A percentile compares a stretch with the other conserved stretches of the same genome.
Conservation (phyloP, 1,140 invertebrate genomes). For the Latrodectus geometricus region DNA sequence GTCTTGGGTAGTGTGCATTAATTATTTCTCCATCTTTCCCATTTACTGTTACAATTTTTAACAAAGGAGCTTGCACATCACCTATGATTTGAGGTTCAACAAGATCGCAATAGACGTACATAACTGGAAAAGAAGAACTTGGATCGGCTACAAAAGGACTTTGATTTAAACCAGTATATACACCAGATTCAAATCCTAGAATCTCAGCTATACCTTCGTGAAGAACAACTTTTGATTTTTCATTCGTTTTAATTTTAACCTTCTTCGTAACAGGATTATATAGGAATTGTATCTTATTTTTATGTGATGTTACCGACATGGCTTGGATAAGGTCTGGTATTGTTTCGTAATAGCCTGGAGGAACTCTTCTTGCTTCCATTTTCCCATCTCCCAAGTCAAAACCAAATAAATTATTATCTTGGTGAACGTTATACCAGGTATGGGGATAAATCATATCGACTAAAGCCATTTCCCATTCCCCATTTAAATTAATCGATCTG, state of each 20-base stretch:
- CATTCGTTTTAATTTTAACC: not conserved
- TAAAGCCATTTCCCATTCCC: conserved; percentile 16
- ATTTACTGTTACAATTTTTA: conserved; percentile 18
- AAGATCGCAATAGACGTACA: too few relatives aligned
- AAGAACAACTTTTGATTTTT: not conserved
- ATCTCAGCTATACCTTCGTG: conserved; percentile 7
- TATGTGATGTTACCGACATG: not conserved
- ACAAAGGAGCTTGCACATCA: too few relatives aligned
- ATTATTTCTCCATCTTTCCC: conserved; percentile 36
- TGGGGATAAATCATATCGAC: conserved; percentile 11
- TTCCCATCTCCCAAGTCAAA: not conserved
- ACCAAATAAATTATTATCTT: not conserved
- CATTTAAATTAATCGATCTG: too few relatives aligned
- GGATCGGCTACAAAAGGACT: conserved; percentile 28
- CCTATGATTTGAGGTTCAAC: too few relatives aligned
- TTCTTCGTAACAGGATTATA: not conserved
- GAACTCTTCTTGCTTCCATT: not conserved
- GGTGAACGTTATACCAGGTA: conserved; percentile 9
- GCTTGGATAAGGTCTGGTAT: conserved; percentile 1
- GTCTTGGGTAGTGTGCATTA: conserved; percentile 12
- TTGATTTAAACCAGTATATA: not conserved
- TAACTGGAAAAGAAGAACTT: not conserved
- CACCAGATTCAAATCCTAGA: conserved; percentile 9
- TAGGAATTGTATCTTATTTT: not conserved
- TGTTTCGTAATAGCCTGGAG: conserved; percentile 7